Base-by-base conservation (phyloP, 2,888 invertebrate genomes). In the Andrena bucephala region DNA sequence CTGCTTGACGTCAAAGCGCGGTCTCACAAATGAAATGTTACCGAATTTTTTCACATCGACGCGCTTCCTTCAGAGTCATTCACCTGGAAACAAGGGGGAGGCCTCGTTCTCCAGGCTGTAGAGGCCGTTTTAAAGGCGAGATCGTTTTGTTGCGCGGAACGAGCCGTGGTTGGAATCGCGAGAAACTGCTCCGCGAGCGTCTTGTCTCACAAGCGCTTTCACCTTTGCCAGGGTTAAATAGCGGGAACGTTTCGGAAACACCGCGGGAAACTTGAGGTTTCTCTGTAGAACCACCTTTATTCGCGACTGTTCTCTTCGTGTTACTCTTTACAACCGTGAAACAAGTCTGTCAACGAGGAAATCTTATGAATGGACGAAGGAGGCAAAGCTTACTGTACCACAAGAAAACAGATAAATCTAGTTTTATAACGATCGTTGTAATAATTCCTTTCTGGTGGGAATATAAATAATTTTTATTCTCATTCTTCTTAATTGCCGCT, bases 41-140 rank as follows among this genome's bases (percentile, higher is more conserved):
- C 62, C 62, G 52, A 72, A 78, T 68, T 70, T 77, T 62, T 67
- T 59, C 33, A 42, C 73, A 31, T 33, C 70, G 54, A 52, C 24
- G 27, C 50, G 66, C 20, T 29, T 29, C 65, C 57, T 67, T 74
- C 36, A 27, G 0, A 29, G 20, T 50, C 65, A 42, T 66, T 63
- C 57, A 20, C 54, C 16, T 10, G 36, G 16, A 62, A 72, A 60
- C 57, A 73, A 52, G 27, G 52, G n/a, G 31, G 33, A 27, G 31
- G 67, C 24, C 68, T 69, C 42, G 57, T 66, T 66, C 60, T 27
- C 16, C 10, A 50, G 31, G 20, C n/a, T 66, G 69, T 29, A 62
- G 50, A 77, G 50, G 27, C 27, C 65, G 33, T 52, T 74, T 36
- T 73, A 36, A 77, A 73, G 54, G 54, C 69, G 42, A 62, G 77